A percentile compares a stretch with the other conserved stretches of the same genome.
These are phyloP conservation scores for Chirona hameri DNA, from an alignment of 2,888 invertebrate species.

Conservation along the genomic window DNA sequence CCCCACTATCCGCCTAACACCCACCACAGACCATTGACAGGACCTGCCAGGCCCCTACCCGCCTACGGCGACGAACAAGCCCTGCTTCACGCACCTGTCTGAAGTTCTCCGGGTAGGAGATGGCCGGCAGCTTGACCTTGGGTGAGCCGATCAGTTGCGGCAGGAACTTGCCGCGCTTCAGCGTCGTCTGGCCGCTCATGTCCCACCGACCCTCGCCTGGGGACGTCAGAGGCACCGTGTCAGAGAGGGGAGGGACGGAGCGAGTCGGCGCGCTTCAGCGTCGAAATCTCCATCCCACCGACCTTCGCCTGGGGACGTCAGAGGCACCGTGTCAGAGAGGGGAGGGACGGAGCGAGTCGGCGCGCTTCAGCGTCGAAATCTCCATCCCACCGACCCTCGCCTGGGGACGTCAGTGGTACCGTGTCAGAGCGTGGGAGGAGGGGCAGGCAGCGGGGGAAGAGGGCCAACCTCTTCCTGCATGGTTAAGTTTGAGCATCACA, in stretches of 20 bases:
- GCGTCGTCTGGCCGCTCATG: neutral
- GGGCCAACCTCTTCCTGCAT: too few species aligned
- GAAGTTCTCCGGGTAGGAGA: conserved; percentile 47
- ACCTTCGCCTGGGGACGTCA: neutral
- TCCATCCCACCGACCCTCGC: neutral
- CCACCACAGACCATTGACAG: too few species aligned
- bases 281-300: neutral
- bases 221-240: too few species aligned
- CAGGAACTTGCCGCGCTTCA: conserved; percentile 12
- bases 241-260: too few species aligned
- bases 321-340: too few species aligned
- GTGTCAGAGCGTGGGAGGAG: too few species aligned
- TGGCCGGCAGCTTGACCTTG: conserved; percentile 37
- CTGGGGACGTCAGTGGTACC: neutral
- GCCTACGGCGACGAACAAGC: too few species aligned
- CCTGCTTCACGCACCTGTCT: conserved; percentile 44
- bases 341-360: too few species aligned
- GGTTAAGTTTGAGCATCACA: too few species aligned
- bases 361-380: neutral
- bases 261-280: neutral
- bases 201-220: conserved; percentile 8
- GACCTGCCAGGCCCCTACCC: too few species aligned
- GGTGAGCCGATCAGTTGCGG: conserved; percentile 32
- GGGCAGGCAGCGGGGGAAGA: too few species aligned
- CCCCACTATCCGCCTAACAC: too few species aligned